These are phyloP conservation scores for Epizoanthus rinbou DNA, from an alignment of 92 coral and sea anemone species.

Conservation along the genomic window DNA sequence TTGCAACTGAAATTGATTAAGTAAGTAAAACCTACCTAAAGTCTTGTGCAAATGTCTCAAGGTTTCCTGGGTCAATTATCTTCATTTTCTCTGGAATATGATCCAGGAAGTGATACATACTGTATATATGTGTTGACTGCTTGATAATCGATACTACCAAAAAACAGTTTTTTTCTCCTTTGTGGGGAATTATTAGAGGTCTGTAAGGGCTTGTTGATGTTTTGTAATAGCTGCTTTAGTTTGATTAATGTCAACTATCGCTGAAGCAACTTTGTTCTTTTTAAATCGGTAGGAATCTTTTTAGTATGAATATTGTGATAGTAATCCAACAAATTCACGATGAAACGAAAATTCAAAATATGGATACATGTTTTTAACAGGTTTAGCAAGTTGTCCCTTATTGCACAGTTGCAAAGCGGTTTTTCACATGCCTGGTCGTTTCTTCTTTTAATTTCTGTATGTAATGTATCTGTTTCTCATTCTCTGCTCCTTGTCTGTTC, in stretches of 20 bases:
- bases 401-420: too few species aligned
- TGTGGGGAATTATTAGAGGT: not conserved
- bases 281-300: slow-evolving; percentile 47
- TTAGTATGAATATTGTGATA: slow-evolving; percentile 58
- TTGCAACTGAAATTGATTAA: too few species aligned
- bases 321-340: slow-evolving; percentile 60
- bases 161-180: slow-evolving; percentile 27
- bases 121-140: slow-evolving; percentile 22
- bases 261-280: slow-evolving; percentile 49
- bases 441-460: too few species aligned
- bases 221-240: slow-evolving; percentile 36
- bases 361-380: too few species aligned
- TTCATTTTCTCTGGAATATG: slow-evolving; percentile 48
- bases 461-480: too few species aligned
- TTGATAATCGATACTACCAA: slow-evolving; percentile 50
- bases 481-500: too few species aligned
- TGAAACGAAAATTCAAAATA: slow-evolving; percentile 18
- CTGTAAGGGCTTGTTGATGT: slow-evolving; percentile 36
- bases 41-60: slow-evolving; percentile 42
- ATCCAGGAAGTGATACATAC: slow-evolving; percentile 49
- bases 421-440: too few species aligned
- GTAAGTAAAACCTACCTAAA: slow-evolving; percentile 37
- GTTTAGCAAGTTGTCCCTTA: too few species aligned
- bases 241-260: slow-evolving; percentile 49
- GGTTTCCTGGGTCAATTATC: slow-evolving; percentile 42